Percentiles rank a stretch among this genome's conserved stretches.
Evolutionary conservation across 2,113 vertebrate genomes (phyloP).

Genomic region (Oxyura jamaicensis): DNA sequence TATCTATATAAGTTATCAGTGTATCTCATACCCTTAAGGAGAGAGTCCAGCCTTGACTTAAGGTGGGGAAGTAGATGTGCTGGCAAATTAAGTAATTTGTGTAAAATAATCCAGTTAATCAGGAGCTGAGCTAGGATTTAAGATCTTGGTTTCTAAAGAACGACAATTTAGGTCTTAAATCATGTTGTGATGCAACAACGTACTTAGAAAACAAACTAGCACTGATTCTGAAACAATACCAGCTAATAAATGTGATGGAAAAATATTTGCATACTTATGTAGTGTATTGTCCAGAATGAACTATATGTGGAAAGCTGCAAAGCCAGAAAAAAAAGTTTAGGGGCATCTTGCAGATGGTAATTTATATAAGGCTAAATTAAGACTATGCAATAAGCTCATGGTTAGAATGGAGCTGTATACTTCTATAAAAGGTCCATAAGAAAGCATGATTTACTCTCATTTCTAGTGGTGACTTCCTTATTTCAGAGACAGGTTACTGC

Average conservation of each 20-base stretch:
- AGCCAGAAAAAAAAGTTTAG: background rate
- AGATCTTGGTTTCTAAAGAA: background rate
- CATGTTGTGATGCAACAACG: background rate
- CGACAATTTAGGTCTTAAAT: slow-evolving; percentile 5
- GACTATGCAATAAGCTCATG: background rate
- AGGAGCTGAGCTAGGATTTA: background rate
- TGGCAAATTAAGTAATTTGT: background rate
- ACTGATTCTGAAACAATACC: slow-evolving; percentile 45
- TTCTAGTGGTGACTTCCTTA: background rate
- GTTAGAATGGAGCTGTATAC: background rate
- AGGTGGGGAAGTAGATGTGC: background rate
- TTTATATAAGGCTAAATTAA: slow-evolving; percentile 27
- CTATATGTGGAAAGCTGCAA: slow-evolving; percentile 2
- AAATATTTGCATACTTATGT: background rate
- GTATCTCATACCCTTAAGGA: background rate
- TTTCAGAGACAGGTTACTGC: background rate
- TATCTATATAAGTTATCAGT: background rate
- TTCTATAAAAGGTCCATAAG: background rate
- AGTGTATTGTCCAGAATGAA: background rate
- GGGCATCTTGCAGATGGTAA: background rate
- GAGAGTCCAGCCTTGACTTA: background rate
- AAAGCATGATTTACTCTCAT: background rate
- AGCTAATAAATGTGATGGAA: slow-evolving; percentile 14
- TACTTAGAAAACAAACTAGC: slow-evolving; percentile 25
- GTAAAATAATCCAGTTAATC: background rate